Conservation (phyloP, 2,113 vertebrate species). For the Pipa parva region DNA sequence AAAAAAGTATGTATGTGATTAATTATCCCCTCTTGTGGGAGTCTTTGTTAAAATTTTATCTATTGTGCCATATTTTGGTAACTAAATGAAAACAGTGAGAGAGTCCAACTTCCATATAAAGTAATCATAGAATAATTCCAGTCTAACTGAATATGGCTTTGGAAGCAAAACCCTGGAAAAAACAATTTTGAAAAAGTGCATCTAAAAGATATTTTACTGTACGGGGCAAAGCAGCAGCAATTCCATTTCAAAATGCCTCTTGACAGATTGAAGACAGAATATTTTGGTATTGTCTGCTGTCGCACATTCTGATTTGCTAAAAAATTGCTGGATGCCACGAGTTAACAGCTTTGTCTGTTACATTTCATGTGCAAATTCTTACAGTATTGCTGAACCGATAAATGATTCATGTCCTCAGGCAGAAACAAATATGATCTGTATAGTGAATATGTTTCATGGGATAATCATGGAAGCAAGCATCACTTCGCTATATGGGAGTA, state of each 20-base stretch:
- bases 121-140: too few species aligned
- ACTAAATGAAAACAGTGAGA: too few species aligned
- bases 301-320: slow-evolving; percentile 13
- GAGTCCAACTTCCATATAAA: too few species aligned
- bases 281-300: slow-evolving; percentile 4
- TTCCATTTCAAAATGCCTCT: slow-evolving; percentile 23
- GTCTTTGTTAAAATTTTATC: too few species aligned
- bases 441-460: slow-evolving; percentile 38
- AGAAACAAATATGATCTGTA: slow-evolving; percentile 30
- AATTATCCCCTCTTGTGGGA: too few species aligned
- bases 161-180: too few species aligned
- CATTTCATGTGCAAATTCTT: slow-evolving; percentile 43
- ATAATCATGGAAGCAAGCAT: slow-evolving; percentile 35
- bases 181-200: not conserved
- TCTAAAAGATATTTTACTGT: slow-evolving; percentile 9
- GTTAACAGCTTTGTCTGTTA: slow-evolving; percentile 38
- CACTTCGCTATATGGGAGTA: slow-evolving; percentile 29
- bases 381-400: slow-evolving; percentile 41
- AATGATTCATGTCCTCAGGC: slow-evolving; percentile 38
- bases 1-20: too few species aligned
- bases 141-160: not conserved
- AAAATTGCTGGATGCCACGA: slow-evolving; percentile 34
- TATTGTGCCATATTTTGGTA: too few species aligned
- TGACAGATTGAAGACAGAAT: slow-evolving; percentile 31
- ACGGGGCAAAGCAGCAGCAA: slow-evolving; percentile 10